phyloP scores from a whole-genome alignment of 2,888 invertebrate species.

The Nymphalis c-album region DNA sequence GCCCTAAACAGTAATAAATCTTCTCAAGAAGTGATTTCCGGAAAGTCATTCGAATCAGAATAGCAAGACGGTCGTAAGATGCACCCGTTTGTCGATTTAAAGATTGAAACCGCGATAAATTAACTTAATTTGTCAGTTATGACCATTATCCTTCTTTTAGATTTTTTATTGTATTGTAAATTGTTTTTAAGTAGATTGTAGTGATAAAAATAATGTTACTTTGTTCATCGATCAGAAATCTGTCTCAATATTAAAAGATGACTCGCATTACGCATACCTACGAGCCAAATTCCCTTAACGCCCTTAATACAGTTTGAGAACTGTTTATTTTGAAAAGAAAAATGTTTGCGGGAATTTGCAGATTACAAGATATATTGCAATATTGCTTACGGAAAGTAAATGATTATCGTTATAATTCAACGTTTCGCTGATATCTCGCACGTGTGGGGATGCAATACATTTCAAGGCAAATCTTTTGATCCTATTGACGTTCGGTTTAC shows the following conservation, averaged over 20 bases:
- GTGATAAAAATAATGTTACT: not conserved
- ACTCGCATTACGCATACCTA: not conserved
- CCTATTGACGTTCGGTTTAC: constrained; percentile 48
- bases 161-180: constrained; percentile 29
- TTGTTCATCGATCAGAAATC: not conserved
- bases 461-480: constrained; percentile 55
- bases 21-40: constrained; percentile 58
- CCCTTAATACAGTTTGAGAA: constrained; percentile 10
- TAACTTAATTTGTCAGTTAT: constrained; percentile 43
- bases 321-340: constrained; percentile 34
- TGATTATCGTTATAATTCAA: constrained; percentile 54
- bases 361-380: constrained; percentile 52
- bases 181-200: constrained; percentile 7
- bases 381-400: constrained; percentile 52
- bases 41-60: constrained; percentile 59
- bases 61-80: constrained; percentile 58
- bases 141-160: constrained; percentile 31
- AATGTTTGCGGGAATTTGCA: constrained; percentile 42
- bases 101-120: constrained; percentile 48
- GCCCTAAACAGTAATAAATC: constrained; percentile 43
- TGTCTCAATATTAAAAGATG: not conserved
- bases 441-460: constrained; percentile 48
- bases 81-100: constrained; percentile 59
- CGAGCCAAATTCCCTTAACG: constrained; percentile 1
- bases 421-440: constrained; percentile 48